Conservation (phyloP, 2,113 vertebrate genomes). For the Pseudorhombus dupliciocellatus region DNA sequence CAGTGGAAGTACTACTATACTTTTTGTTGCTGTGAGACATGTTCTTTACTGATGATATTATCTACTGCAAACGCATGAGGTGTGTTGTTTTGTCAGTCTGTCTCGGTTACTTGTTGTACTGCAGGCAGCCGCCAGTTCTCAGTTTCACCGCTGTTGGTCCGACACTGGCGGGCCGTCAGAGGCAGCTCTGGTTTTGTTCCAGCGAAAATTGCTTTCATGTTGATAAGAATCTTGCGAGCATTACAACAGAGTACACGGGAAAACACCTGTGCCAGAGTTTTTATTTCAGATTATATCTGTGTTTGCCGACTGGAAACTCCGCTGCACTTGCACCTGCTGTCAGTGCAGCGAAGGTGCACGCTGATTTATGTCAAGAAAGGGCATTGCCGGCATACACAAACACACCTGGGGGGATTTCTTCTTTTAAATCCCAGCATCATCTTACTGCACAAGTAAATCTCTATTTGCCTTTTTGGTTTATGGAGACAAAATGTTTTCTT, state of each 20-base stretch:
- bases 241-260: constrained; percentile 45
- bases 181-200: constrained; percentile 28
- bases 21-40: neutral
- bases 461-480: constrained; percentile 16
- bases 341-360: constrained; percentile 30
- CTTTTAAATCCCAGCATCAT: constrained; percentile 31
- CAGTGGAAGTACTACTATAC: neutral
- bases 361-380: constrained; percentile 55
- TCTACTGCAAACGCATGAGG: neutral
- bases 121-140: constrained; percentile 15
- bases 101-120: constrained; percentile 1
- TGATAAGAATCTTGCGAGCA: constrained; percentile 50
- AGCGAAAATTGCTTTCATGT: constrained; percentile 50
- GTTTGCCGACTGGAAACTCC: constrained; percentile 52
- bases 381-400: constrained; percentile 38
- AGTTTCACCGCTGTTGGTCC: constrained; percentile 18
- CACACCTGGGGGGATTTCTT: constrained; percentile 31
- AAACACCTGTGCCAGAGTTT: constrained; percentile 27
- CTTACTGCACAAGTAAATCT: constrained; percentile 9
- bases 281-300: constrained; percentile 61
- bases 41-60: neutral
- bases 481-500: constrained; percentile 10
- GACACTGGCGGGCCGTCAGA: constrained; percentile 19
- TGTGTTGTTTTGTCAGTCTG: neutral
- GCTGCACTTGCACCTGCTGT: constrained; percentile 35